Evolutionary conservation across 1,140 invertebrate genomes (phyloP).

Genomic region (Hycleus cichorii): DNA sequence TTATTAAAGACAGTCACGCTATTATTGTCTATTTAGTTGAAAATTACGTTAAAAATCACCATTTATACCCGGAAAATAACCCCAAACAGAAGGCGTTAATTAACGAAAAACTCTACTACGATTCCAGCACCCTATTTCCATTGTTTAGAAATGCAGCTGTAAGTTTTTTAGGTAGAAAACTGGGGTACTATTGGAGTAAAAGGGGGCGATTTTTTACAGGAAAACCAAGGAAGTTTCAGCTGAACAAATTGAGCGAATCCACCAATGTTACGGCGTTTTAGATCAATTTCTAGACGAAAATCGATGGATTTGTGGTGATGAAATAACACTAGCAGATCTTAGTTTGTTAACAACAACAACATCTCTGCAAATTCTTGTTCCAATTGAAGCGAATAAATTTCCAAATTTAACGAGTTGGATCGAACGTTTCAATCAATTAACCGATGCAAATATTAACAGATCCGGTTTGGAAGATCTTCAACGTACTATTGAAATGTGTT

Average conservation of each 20-base stretch:
- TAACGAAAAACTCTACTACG: neutral
- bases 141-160: no score
- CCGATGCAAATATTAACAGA: constrained; percentile 19
- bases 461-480: neutral
- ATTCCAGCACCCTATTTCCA: neutral
- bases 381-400: constrained; percentile 23
- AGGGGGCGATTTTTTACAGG: no score
- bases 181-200: no score
- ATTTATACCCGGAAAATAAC: neutral
- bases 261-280: neutral
- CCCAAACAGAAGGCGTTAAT: neutral
- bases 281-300: neutral
- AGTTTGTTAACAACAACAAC: constrained; percentile 34
- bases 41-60: neutral
- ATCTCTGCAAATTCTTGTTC: constrained; percentile 34
- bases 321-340: constrained; percentile 49
- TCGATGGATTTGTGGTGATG: constrained; percentile 39
- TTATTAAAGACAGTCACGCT: neutral
- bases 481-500: no score
- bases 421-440: constrained; percentile 29
- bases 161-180: no score
- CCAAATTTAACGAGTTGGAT: constrained; percentile 42
- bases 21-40: neutral
- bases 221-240: neutral
- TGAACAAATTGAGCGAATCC: neutral